Evolutionary conservation across 1,140 invertebrate species (phyloP).

Genomic region (Orius insidiosus): DNA sequence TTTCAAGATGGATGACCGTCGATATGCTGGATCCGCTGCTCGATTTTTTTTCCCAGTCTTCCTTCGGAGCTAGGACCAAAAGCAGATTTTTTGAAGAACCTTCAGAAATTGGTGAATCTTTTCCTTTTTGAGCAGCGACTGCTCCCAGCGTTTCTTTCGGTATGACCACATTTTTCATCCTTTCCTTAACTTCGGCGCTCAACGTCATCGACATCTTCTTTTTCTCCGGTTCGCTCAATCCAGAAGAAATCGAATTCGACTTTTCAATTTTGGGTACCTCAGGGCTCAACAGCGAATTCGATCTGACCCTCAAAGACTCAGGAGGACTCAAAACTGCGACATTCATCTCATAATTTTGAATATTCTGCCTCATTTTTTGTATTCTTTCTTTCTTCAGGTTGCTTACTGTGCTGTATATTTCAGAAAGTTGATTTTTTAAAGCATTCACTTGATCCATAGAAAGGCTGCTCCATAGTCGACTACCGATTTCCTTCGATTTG

Average conservation of each 20-base stretch:
- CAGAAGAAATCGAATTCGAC: conserved; percentile 35
- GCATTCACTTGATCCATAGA: conserved; percentile 68
- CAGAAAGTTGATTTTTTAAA: conserved; percentile 60
- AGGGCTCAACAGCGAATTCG: conserved; percentile 39
- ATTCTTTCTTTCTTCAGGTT: conserved; percentile 26
- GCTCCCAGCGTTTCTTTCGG: conserved; percentile 46
- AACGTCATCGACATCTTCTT: conserved; percentile 49
- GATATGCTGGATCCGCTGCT: conserved; percentile 21
- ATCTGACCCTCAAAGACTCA: conserved; percentile 37
- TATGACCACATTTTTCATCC: conserved; percentile 32
- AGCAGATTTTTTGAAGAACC: conserved; percentile 25
- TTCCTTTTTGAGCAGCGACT: conserved; percentile 33
- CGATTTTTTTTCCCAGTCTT: conserved; percentile 21
- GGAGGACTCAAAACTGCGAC: conserved; percentile 17
- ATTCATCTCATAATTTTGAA: conserved; percentile 35
- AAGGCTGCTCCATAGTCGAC: conserved; percentile 62
- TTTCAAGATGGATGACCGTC: conserved; percentile 23
- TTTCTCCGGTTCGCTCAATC: conserved; percentile 48
- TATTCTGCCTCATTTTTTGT: conserved; percentile 21
- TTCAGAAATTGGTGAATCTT: conserved; percentile 9
- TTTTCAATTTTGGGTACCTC: conserved; percentile 29
- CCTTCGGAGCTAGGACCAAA: conserved; percentile 30
- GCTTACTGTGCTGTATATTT: conserved; percentile 49
- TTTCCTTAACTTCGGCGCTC: conserved; percentile 50
- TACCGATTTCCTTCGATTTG: conserved; percentile 32